phyloP scores from a whole-genome alignment of 2,797 vertebrate species.

The Aldrovandia affinis region DNA sequence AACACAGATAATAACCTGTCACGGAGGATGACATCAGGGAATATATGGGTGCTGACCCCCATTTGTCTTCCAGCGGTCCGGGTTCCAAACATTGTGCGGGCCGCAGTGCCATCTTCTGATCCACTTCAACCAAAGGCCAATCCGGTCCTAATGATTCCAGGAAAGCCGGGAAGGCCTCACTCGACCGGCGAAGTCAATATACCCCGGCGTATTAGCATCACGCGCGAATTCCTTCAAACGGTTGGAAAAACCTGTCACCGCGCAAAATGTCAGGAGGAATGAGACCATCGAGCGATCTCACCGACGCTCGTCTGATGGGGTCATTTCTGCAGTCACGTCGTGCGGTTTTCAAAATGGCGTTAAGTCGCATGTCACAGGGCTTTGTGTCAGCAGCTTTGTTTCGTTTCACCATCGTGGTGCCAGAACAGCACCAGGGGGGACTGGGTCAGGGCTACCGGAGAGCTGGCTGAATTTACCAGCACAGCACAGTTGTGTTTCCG shows the following conservation, averaged over 20 bases:
- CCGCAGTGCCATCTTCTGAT: not conserved
- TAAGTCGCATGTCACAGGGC: not conserved
- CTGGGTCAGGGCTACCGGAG: too few species aligned
- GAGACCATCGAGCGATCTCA: not conserved
- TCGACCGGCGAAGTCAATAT: not conserved
- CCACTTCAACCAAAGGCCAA: not conserved
- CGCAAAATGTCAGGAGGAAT: not conserved
- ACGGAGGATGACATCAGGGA: not conserved
- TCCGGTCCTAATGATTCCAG: not conserved
- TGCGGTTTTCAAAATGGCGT: not conserved
- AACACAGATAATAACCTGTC: constrained; percentile 61
- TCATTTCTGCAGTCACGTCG: not conserved
- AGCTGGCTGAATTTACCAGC: too few species aligned
- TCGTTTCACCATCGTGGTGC: not conserved
- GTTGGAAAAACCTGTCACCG: not conserved
- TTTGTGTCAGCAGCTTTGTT: not conserved
- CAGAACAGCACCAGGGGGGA: too few species aligned
- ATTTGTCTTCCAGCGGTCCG: not conserved
- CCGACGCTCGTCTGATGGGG: not conserved
- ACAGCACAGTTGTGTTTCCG: too few species aligned
- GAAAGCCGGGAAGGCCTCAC: not conserved
- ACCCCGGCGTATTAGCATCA: not conserved
- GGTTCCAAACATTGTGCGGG: not conserved
- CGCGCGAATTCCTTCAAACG: not conserved
- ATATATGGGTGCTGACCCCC: not conserved